Percentiles rank a stretch among this genome's conserved stretches.
phyloP scores from a whole-genome alignment of 2,113 vertebrate species.

The Lampris incognitus region DNA sequence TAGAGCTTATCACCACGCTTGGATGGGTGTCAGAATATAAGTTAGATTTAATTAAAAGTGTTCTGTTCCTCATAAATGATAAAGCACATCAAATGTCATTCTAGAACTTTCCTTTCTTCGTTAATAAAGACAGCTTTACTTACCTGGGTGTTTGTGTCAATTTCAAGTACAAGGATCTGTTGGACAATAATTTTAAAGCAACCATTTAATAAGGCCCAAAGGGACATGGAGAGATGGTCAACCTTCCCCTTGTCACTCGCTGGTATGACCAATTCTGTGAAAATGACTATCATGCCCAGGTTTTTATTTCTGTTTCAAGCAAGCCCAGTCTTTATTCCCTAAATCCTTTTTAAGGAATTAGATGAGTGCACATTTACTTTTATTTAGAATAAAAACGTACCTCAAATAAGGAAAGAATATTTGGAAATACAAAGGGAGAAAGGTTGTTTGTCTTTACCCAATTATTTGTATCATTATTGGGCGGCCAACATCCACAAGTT shows the following conservation, averaged over 20 bases:
- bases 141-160: not conserved
- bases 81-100: no score
- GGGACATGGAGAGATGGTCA: no score
- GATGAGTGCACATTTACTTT: no score
- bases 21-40: not conserved
- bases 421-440: not conserved
- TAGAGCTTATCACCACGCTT: not conserved
- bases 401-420: not conserved
- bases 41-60: not conserved
- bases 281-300: no score
- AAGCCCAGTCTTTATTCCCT: no score
- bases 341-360: no score
- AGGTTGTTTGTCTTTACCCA: no score
- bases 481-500: not conserved
- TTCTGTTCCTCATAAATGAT: no score
- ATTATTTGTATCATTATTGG: not conserved
- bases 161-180: conserved; percentile 6
- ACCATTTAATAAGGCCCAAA: no score
- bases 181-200: not conserved
- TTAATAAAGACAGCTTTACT: not conserved
- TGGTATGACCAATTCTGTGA: no score
- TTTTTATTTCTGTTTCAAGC: no score
- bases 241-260: no score
- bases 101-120: not conserved
- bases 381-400: not conserved